Base-by-base conservation (phyloP, 2,888 invertebrate species). In the Ischnura elegans region DNA sequence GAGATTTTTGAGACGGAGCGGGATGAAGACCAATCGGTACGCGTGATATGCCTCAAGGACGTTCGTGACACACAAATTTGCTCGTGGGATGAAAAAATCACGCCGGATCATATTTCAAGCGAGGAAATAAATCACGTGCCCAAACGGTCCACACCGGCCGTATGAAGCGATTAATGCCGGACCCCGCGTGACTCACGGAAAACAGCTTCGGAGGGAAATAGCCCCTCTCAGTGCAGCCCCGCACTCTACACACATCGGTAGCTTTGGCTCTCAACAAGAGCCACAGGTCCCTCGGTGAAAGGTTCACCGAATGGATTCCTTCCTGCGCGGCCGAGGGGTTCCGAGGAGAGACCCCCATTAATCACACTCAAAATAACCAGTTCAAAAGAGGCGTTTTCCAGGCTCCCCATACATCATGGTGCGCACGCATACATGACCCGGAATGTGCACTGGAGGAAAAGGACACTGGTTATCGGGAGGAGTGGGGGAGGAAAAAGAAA, bases 81-180 rank as follows among this genome's bases (percentile, higher is more conserved):
- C 61, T 90, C 90, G 90, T 90, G 90, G 90, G 90, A 90, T 90
- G 90, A 90, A 90, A 90, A 90, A 90, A 90, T 90, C 90, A 90
- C 90, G 90, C 66, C 4, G 51, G 90, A 66, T 90, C 90, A 90
- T 90, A 90, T 61, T 90, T 90, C 90, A 90, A 90, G 90, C 25
- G 25, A n/a, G 43, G 61, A 90, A 61, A 90, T 90, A 90, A 90
- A 90, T 90, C 66, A 90, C 55, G 55, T 90, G 90, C 90, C 90
- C 61, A 90, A 90, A 61, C 61, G 90, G 90, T 90, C 90, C 90
- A 90, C 90, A 61, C 90, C 43, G 90, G n/a, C 55, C 55, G 90
- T 66, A 90, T 66, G 90, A 90, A 90, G 90, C 90, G 90, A 90
- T 90, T 90, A 90, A 90, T 90, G 90, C 66, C 66, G 36, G 90